phyloP scores from a whole-genome alignment of 2,797 vertebrate species.

The Paramormyrops hopkinsi region DNA sequence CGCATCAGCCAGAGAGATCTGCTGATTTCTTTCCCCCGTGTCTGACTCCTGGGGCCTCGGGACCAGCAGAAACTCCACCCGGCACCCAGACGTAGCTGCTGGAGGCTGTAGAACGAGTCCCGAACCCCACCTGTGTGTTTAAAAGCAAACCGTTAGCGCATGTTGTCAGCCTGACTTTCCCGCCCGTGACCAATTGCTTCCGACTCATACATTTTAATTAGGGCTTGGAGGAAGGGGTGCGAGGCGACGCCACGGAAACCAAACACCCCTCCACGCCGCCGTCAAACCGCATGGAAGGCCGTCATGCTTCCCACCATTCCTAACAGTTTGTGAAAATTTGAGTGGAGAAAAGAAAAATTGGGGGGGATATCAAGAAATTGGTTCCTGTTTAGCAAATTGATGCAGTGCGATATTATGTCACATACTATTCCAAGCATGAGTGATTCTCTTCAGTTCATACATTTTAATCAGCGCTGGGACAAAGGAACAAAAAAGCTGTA shows the following conservation, averaged over 20 bases:
- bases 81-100: not conserved
- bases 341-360: not conserved
- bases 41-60: not conserved
- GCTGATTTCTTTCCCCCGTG: not conserved
- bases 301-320: not conserved
- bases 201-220: not conserved
- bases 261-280: not conserved
- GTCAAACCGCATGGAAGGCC: not conserved
- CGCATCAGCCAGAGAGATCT: not conserved
- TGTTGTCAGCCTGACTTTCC: not conserved
- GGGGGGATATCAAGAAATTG: not conserved
- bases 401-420: not conserved
- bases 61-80: not conserved
- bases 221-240: not conserved
- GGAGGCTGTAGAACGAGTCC: not conserved
- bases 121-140: not conserved
- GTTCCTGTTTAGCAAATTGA: not conserved
- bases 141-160: not conserved
- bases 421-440: not conserved
- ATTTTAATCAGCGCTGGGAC: conserved; percentile 6
- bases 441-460: not conserved
- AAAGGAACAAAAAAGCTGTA: not conserved
- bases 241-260: not conserved
- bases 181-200: not conserved
- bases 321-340: not conserved